These are phyloP conservation scores for Venusia cambrica DNA, from an alignment of 2,888 invertebrate genomes.

Conservation along the genomic window DNA sequence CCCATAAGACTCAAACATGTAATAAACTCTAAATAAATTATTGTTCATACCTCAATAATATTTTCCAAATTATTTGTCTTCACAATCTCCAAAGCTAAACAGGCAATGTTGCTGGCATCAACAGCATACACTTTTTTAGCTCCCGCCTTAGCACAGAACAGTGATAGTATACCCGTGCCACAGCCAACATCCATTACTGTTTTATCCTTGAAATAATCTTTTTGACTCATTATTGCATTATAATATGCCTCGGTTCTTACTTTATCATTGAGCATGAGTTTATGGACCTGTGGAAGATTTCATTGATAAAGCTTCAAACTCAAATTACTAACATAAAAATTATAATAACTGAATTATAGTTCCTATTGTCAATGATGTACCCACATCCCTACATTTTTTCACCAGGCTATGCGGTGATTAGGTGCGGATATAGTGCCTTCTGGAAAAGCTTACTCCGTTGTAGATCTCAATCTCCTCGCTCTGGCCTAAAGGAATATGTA, in stretches of 20 bases:
- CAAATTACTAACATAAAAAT: too few relatives aligned
- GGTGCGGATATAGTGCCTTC: too few relatives aligned
- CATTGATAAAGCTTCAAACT: too few relatives aligned
- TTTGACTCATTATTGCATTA: conserved; percentile 87
- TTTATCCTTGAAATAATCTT: conserved; percentile 86
- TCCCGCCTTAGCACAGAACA: conserved; percentile 95
- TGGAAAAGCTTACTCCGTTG: too few relatives aligned
- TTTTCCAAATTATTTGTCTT: conserved; percentile 86
- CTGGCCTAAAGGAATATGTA: too few relatives aligned
- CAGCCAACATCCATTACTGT: conserved; percentile 92
- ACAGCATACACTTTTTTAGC: conserved; percentile 92
- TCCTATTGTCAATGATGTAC: too few relatives aligned
- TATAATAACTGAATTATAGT: too few relatives aligned
- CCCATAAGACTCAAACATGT: too few relatives aligned
- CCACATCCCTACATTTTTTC: too few relatives aligned
- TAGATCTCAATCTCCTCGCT: too few relatives aligned
- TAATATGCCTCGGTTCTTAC: conserved; percentile 89
- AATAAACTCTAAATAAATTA: conserved; percentile 1
- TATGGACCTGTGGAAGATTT: conserved; percentile 84
- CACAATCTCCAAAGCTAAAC: conserved; percentile 83
- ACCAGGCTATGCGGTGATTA: too few relatives aligned
- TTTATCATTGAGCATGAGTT: conserved; percentile 89
- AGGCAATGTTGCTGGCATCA: conserved; percentile 88
- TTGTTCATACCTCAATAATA: conserved; percentile 80
- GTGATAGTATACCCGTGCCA: conserved; percentile 93